Percentiles rank a stretch among this genome's conserved stretches.
phyloP scores from a whole-genome alignment of 2,888 invertebrate genomes.

The Cephus nigrinus region DNA sequence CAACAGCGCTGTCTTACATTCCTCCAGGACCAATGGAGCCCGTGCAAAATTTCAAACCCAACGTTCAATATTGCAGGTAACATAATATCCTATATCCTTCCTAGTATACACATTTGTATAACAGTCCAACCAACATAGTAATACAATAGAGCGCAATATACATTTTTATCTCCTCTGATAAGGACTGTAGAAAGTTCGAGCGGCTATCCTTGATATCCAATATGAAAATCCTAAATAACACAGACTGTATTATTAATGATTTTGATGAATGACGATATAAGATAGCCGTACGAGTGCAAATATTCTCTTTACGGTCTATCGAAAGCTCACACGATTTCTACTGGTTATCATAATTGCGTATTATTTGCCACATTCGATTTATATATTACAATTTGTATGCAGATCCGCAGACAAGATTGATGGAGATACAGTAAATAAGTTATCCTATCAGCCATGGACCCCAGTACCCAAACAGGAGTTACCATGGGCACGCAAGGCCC shows the following conservation, averaged over 20 bases:
- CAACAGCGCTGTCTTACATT: constrained; percentile 53
- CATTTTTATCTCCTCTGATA: neutral
- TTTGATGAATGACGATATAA: neutral
- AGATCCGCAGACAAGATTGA: constrained; percentile 56
- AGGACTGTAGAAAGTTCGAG: neutral
- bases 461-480: constrained; percentile 45
- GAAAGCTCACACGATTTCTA: neutral
- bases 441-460: constrained; percentile 58
- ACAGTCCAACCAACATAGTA: neutral
- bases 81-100: neutral
- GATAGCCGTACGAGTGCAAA: neutral
- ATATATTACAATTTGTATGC: neutral
- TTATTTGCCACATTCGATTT: neutral
- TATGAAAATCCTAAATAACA: neutral
- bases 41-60: constrained; percentile 56
- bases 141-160: neutral
- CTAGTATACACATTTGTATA: neutral
- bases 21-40: constrained; percentile 48
- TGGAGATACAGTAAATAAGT: constrained; percentile 56
- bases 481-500: constrained; percentile 52
- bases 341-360: neutral
- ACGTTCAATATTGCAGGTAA: constrained; percentile 46
- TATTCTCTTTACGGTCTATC: neutral
- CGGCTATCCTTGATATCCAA: neutral
- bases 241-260: neutral